Base-by-base conservation (phyloP, 2,113 vertebrate genomes). In the Athene cunicularia region DNA sequence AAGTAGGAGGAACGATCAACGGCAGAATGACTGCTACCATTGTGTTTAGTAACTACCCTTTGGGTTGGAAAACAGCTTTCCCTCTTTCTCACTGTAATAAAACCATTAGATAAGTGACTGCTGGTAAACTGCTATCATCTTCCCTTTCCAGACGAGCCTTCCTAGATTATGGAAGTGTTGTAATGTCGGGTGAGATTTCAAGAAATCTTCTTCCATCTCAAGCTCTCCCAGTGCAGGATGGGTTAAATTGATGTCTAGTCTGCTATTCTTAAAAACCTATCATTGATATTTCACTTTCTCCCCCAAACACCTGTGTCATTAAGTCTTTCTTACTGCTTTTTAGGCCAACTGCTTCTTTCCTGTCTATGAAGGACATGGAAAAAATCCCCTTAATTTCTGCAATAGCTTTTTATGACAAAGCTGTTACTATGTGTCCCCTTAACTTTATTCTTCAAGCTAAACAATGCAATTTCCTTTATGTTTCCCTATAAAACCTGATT, bases 1-100 rank as follows among this genome's bases (percentile, higher is more conserved):
- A 68, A 64, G 24, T 1, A 64, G 28, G 53, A 89, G 19, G 18
- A 32, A 17, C 0, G 0, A 17, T 15, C 71, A 28, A 2, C 1
- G 27, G 30, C 63, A 80, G 43, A 32, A 41, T 0, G 0, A 18
- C 53, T 26, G 72, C 37, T 37, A 30, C 17, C 7, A 1, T 8
- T 12, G 50, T 35, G 39, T 20, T 41, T 49, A 33, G 53, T 5
- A 68, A 4, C 30, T 24, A 10, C 15, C 4, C n/a, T 39, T n/a
- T 1, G 17, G 24, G 9, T 4, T n/a, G 58, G 35, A 43, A 49
- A 73, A 62, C 47, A 28, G 3, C 60, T 45, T 91, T 55, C 9
- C 18, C 7, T 53, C 13, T 41, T 58, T 22, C 27, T 68, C 41
- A 10, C 11, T 22, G 14, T 2, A 32, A 55, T 43, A 9, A 70